These are phyloP conservation scores for Holcopasites calliopsidis DNA, from an alignment of 1,140 invertebrate species.

Conservation along the genomic window DNA sequence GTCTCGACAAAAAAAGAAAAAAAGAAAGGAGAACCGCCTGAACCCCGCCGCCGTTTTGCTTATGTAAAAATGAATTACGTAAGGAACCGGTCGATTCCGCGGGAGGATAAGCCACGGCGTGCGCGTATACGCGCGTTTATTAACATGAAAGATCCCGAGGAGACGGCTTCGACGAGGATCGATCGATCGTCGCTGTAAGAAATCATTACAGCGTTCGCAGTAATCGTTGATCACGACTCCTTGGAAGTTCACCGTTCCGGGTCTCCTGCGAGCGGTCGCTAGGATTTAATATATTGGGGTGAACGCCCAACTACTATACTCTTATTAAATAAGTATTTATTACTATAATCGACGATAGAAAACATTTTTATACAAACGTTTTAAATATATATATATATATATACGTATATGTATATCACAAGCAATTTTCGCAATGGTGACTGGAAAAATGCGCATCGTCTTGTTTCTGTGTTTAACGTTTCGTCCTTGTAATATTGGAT, in stretches of 20 bases:
- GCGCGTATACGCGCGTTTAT: neutral
- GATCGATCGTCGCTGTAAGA: neutral
- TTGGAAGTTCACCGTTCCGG: conserved; percentile 37
- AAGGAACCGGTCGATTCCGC: neutral
- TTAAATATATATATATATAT: conserved; percentile 60
- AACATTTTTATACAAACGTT: conserved; percentile 71
- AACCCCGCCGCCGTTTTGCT: too few relatives aligned
- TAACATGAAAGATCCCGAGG: neutral
- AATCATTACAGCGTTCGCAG: neutral
- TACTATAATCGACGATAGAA: conserved; percentile 74
- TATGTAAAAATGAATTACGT: neutral
- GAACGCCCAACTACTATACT: conserved; percentile 57
- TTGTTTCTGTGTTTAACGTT: neutral
- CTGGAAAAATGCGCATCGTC: conserved; percentile 37
- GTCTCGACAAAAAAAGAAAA: too few relatives aligned
- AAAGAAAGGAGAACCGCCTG: too few relatives aligned
- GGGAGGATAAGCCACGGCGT: neutral
- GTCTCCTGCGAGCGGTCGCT: conserved; percentile 33
- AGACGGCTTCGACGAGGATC: conserved; percentile 3
- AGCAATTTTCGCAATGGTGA: conserved; percentile 61
- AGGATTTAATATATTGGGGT: conserved; percentile 24
- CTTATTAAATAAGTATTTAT: conserved; percentile 78
- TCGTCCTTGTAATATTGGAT: conserved; percentile 1
- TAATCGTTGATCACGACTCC: neutral
- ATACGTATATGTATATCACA: conserved; percentile 55